phyloP scores from a whole-genome alignment of 2,888 invertebrate species.

The Lomographa bimaculata region DNA sequence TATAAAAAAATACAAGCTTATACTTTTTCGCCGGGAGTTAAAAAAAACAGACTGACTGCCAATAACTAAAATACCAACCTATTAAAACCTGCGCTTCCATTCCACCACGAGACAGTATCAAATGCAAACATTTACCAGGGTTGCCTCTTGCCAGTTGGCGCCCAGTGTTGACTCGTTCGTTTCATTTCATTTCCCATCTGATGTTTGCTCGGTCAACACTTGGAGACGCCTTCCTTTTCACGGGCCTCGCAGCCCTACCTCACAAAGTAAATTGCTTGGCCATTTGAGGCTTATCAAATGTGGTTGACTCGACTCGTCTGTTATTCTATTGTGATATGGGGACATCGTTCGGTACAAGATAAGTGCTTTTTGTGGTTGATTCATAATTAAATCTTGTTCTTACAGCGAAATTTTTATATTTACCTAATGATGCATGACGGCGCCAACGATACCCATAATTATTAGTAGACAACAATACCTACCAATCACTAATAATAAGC shows the following conservation, averaged over 20 bases:
- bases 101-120: slow-evolving; percentile 52
- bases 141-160: slow-evolving; percentile 43
- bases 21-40: too few species aligned
- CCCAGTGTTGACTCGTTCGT: slow-evolving; percentile 51
- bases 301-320: slow-evolving; percentile 13
- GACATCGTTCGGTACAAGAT: slow-evolving; percentile 10
- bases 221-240: slow-evolving; percentile 47
- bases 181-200: slow-evolving; percentile 69
- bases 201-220: slow-evolving; percentile 67
- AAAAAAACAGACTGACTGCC: too few species aligned
- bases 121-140: slow-evolving; percentile 62
- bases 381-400: background rate
- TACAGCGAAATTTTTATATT: too few species aligned
- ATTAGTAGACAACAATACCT: too few species aligned
- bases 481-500: too few species aligned
- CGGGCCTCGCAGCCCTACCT: slow-evolving; percentile 40
- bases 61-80: too few species aligned
- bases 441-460: too few species aligned
- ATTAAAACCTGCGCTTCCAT: too few species aligned
- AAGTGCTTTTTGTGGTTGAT: background rate
- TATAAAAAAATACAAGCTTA: too few species aligned
- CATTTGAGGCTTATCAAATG: slow-evolving; percentile 40
- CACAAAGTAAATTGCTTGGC: slow-evolving; percentile 51
- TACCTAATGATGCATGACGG: too few species aligned
- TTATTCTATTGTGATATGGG: slow-evolving; percentile 20